Conservation (phyloP, 2,113 vertebrate species). For the Arvicanthis niloticus region DNA sequence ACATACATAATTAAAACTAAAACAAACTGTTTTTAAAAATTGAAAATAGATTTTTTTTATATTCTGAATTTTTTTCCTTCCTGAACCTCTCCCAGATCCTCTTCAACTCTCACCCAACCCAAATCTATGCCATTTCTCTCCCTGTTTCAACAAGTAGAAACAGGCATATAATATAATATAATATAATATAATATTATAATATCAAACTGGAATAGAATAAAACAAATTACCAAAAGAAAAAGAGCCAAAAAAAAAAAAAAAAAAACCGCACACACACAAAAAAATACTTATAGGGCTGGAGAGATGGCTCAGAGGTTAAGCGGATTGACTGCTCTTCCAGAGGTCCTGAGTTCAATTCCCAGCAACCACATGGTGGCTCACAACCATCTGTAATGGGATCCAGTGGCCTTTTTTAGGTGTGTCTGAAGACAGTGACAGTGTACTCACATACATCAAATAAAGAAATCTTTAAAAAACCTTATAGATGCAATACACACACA, state of each 20-base stretch:
- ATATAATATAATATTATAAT: not conserved
- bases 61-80: not conserved
- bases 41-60: not conserved
- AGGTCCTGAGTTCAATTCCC: too few relatives aligned
- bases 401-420: too few relatives aligned
- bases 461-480: not conserved
- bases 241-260: not conserved
- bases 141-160: not conserved
- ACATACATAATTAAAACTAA: not conserved
- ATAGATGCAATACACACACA: not conserved
- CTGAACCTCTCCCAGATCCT: not conserved
- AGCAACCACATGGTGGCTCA: too few relatives aligned
- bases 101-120: not conserved
- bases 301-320: too few relatives aligned
- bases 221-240: not conserved
- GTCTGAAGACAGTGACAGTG: too few relatives aligned
- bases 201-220: not conserved
- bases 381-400: too few relatives aligned
- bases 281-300: not conserved
- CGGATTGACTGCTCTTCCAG: too few relatives aligned
- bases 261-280: not conserved
- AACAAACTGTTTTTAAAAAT: not conserved
- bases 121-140: not conserved
- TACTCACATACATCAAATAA: too few relatives aligned
- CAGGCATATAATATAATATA: too few relatives aligned